Evolutionary conservation across 1,140 invertebrate genomes (phyloP), one percentile per base, ranked within the genome.

Genomic region (Drosophila simulans): DNA sequence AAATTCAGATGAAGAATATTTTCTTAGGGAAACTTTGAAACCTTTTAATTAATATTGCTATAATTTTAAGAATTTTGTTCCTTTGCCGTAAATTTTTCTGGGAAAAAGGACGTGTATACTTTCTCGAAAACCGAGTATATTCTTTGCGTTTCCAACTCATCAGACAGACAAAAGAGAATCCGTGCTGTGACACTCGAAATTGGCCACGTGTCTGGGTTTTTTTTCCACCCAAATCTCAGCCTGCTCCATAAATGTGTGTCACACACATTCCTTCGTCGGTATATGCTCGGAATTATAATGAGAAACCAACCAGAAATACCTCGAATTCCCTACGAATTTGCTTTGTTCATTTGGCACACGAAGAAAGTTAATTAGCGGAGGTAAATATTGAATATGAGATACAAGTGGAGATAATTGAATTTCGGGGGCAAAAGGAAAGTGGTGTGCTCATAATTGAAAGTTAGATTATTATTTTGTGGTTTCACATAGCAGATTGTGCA

Each of bases 221-320:
- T 49, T 34, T 2, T 17, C 40, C 22, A 1, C 25, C 40, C 27
- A 54, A 15, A 20, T 27, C 37, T 7, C 27, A 2, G 48, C 10
- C 27, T 10, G 53, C 15, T 43, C 4, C 22, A 7, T 7, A 25
- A 31, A 48, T 68, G 27, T 69, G 53, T 69, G 63, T 69, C 66
- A 69, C 66, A 55, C 51, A 70, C 37, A 39, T 56, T 42, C 51
- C 20, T n/a, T 13, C 49, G 51, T 22, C 20, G 2, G 20, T 31
- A 31, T 70, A 69, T 70, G 66, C 43, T 57, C 12, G 43, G 66
- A 70, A 70, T 70, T 65, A 49, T 70, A 70, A 70, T 70, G 64
- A 57, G 66, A 46, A 57, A 15, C 51, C 64, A 57, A 15, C 51
- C 64, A 27, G 42, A 27, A 70, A 70, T 70, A 35, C 64, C 27